phyloP scores from a whole-genome alignment of 2,888 invertebrate genomes.

The Conops quadrifasciatus region DNA sequence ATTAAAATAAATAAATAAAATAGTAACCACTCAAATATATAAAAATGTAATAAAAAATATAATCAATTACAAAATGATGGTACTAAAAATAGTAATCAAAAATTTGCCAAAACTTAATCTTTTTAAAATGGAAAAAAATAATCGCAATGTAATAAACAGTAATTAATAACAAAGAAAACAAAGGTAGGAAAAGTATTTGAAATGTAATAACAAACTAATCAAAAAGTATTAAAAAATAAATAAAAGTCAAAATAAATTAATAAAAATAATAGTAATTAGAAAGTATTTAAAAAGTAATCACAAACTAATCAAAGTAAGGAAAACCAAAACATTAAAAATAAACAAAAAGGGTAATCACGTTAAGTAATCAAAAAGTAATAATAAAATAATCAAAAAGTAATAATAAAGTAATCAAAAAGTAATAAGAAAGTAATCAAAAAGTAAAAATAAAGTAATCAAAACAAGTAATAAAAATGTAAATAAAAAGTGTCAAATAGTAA shows the following conservation, averaged over 20 bases:
- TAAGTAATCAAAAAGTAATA: neutral
- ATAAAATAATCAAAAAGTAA: constrained; percentile 42
- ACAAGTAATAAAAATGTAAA: neutral
- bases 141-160: too few species aligned
- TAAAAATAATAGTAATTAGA: neutral
- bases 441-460: too few species aligned
- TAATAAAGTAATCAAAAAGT: constrained; percentile 40
- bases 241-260: constrained; percentile 53
- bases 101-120: too few species aligned
- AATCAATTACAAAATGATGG: neutral
- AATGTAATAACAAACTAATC: too few species aligned
- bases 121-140: too few species aligned
- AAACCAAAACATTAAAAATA: neutral
- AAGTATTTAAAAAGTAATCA: too few species aligned
- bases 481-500: neutral
- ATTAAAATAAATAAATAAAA: neutral
- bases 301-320: too few species aligned
- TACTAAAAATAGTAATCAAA: neutral
- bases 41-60: neutral
- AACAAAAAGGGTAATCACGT: neutral
- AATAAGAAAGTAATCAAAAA: neutral
- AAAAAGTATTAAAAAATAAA: constrained; percentile 56
- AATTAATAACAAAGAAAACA: too few species aligned
- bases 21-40: neutral
- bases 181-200: too few species aligned